Percentiles rank a stretch among this genome's conserved stretches.
Conservation (phyloP, 1,140 invertebrate species). For the Orussus abietinus region DNA sequence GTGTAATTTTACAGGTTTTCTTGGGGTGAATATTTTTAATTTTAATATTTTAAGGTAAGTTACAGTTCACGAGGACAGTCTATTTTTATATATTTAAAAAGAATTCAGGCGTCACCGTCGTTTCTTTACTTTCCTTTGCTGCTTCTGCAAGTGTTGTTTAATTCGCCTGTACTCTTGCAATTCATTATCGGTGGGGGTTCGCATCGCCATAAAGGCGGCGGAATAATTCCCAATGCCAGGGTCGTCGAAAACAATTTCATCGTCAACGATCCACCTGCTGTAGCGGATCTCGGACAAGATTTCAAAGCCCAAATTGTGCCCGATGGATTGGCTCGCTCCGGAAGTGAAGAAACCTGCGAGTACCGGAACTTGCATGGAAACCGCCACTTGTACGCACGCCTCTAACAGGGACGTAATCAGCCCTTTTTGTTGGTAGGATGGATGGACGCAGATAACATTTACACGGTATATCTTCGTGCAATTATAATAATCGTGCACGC, state of each 20-base stretch:
- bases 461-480: conserved; percentile 37
- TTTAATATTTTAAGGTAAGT: too few species aligned
- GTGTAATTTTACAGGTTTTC: too few species aligned
- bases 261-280: conserved; percentile 53
- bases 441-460: conserved; percentile 44
- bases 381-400: conserved; percentile 47
- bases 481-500: conserved; percentile 38
- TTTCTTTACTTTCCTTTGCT: too few species aligned
- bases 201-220: conserved; percentile 56
- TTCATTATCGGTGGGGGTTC: conserved; percentile 5
- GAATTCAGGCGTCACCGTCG: too few species aligned
- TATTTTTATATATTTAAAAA: too few species aligned
- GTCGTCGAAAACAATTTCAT: conserved; percentile 55
- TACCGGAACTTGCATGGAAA: conserved; percentile 48
- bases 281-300: conserved; percentile 57
- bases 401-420: conserved; percentile 51
- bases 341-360: conserved; percentile 57
- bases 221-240: conserved; percentile 59
- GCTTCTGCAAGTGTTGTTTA: too few species aligned
- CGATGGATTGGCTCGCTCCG: conserved; percentile 48
- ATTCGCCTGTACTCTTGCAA: too few species aligned
- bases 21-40: too few species aligned
- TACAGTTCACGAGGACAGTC: too few species aligned
- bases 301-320: conserved; percentile 50
- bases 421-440: conserved; percentile 39